Conservation (phyloP, 2,113 vertebrate genomes). For the Sorex fumeus region DNA sequence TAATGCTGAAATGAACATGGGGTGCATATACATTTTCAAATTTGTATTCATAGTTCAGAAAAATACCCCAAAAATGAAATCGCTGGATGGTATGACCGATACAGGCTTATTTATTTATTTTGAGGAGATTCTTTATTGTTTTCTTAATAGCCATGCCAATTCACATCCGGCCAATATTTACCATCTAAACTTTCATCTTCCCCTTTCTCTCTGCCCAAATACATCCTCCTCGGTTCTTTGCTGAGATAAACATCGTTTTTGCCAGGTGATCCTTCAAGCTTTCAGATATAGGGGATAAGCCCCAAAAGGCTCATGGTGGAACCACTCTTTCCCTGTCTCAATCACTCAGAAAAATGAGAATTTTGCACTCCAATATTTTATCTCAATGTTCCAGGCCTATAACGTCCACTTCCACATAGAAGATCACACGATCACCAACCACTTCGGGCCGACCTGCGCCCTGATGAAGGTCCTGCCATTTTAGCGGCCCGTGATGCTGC, state of each 20-base stretch:
- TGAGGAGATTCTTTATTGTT: background rate
- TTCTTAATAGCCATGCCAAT: background rate
- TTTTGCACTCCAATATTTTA: background rate
- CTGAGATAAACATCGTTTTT: background rate
- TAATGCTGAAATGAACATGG: background rate
- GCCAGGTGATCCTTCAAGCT: background rate
- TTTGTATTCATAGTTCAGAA: background rate
- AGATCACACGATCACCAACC: too few species aligned
- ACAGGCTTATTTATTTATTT: background rate
- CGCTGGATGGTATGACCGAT: background rate
- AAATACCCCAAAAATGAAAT: background rate
- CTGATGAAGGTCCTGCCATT: slow-evolving; percentile 99
- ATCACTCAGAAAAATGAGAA: background rate
- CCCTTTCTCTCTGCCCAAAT: background rate
- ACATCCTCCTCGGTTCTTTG: background rate
- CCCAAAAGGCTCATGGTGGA: background rate
- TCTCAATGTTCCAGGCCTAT: background rate
- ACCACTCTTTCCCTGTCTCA: background rate
- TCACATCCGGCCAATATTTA: background rate
- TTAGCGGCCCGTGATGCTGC: slow-evolving; percentile 99
- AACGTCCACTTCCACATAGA: background rate
- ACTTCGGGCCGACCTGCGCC: slow-evolving; percentile 93
- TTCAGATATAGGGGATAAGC: background rate
- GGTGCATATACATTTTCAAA: background rate
- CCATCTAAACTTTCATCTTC: background rate